Evolutionary conservation across 2,888 invertebrate species (phyloP).

Genomic region (Proisotoma minuta): DNA sequence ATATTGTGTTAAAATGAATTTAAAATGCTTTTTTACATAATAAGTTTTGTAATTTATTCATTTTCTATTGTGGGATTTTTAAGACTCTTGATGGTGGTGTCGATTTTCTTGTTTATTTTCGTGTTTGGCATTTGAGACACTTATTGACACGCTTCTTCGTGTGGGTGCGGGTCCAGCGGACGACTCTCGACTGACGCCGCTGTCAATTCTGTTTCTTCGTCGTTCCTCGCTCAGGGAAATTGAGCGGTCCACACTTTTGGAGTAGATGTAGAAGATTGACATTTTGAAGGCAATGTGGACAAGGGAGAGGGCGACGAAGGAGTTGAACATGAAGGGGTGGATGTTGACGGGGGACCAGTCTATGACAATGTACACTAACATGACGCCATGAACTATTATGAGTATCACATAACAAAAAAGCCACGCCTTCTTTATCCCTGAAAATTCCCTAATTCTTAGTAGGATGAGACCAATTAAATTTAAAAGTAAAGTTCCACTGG

Average conservation of each 20-base stretch:
- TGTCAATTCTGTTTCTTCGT: too few species aligned
- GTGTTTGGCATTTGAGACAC: neutral
- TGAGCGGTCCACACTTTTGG: conserved; percentile 14
- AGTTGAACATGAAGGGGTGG: conserved; percentile 34
- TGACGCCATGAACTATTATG: conserved; percentile 29
- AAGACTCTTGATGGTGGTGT: too few species aligned
- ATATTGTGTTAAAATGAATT: too few species aligned
- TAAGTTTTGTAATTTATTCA: too few species aligned
- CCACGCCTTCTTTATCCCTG: conserved; percentile 26
- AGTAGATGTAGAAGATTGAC: conserved; percentile 30
- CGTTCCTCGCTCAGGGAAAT: too few species aligned
- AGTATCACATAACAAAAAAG: conserved; percentile 34
- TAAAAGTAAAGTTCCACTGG: conserved; percentile 22
- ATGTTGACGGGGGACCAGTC: conserved; percentile 32
- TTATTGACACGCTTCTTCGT: neutral
- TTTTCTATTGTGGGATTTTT: too few species aligned
- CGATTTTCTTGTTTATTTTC: too few species aligned
- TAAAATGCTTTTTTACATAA: too few species aligned
- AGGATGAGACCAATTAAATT: conserved; percentile 32
- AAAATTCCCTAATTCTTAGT: conserved; percentile 23
- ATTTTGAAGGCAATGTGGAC: conserved; percentile 33
- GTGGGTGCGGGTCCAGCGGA: too few species aligned
- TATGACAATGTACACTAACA: conserved; percentile 33
- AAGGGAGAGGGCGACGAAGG: conserved; percentile 32
- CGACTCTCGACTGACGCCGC: too few species aligned